These are phyloP conservation scores for Pseudococcus longispinus DNA, from an alignment of 2,888 invertebrate species.

Conservation along the genomic window DNA sequence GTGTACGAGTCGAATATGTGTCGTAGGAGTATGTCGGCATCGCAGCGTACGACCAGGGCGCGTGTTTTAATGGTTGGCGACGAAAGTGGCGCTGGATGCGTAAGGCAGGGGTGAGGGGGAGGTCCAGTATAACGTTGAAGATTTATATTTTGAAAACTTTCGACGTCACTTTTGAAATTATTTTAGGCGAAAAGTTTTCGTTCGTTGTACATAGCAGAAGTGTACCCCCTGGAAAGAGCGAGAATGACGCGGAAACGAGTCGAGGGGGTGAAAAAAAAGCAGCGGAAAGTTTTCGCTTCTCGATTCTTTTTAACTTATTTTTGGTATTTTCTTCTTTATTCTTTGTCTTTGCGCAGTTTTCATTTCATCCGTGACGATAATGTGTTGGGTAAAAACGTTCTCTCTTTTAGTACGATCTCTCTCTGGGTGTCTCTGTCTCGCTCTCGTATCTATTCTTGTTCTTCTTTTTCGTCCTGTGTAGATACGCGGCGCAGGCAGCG, in stretches of 20 bases:
- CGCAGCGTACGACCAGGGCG: background rate
- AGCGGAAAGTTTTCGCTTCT: slow-evolving; percentile 13
- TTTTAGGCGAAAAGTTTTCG: slow-evolving; percentile 46
- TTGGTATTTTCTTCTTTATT: slow-evolving; percentile 36
- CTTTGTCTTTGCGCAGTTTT: slow-evolving; percentile 29
- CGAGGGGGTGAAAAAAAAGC: background rate
- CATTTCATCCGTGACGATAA: slow-evolving; percentile 39
- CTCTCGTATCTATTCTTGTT: background rate
- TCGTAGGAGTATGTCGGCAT: background rate
- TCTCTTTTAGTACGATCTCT: background rate
- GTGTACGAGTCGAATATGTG: background rate
- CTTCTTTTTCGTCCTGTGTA: background rate
- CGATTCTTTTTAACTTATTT: slow-evolving; percentile 39
- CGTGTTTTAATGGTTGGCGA: background rate
- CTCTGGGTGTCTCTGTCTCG: background rate
- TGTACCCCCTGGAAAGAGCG: background rate
- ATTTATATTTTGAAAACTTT: slow-evolving; percentile 28
- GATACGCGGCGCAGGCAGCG: background rate
- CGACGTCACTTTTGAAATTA: slow-evolving; percentile 39
- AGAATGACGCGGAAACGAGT: background rate
- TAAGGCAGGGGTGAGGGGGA: background rate
- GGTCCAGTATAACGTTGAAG: slow-evolving; percentile 22
- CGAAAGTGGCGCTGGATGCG: background rate
- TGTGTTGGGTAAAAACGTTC: slow-evolving; percentile 26
- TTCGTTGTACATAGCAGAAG: background rate